Evolutionary conservation across 2,113 vertebrate genomes (phyloP).

Genomic region (Halcyon malimbica): DNA sequence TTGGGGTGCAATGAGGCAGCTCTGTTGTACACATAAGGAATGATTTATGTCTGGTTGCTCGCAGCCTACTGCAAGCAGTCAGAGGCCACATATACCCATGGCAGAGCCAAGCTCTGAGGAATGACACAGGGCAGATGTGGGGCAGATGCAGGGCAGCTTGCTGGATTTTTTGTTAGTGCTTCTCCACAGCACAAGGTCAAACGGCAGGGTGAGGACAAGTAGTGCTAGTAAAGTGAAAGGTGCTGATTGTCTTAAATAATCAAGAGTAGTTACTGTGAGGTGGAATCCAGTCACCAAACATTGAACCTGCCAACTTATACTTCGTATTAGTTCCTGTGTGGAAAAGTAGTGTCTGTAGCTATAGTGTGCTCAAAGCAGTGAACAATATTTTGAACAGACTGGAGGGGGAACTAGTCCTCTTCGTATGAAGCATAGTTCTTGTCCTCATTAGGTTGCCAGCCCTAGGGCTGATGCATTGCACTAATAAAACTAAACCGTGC

Average conservation of each 20-base stretch:
- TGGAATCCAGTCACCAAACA: not conserved
- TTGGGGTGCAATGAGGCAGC: not conserved
- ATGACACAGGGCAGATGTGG: not conserved
- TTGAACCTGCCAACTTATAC: rapidly evolving
- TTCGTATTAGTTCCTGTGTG: not conserved
- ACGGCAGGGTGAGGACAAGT: not conserved
- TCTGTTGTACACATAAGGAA: not conserved
- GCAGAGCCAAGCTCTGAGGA: not conserved
- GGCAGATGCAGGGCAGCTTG: not conserved
- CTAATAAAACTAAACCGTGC: not conserved
- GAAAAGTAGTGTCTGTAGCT: not conserved
- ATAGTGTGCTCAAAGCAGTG: not conserved
- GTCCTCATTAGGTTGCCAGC: constrained; percentile 39
- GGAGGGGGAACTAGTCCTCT: constrained; percentile 70
- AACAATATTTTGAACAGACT: constrained; percentile 68
- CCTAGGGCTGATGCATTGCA: constrained; percentile 10
- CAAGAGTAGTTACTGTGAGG: not conserved
- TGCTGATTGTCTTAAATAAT: not conserved
- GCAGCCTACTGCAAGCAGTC: not conserved
- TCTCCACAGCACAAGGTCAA: not conserved
- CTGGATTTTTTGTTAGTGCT: not conserved
- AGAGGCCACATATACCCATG: not conserved
- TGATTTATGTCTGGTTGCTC: not conserved
- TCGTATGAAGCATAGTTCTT: constrained; percentile 44
- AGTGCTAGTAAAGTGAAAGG: not conserved